A percentile compares a stretch with the other conserved stretches of the same genome.
Conservation (phyloP, 2,113 vertebrate species). For the Recurvirostra avosetta region DNA sequence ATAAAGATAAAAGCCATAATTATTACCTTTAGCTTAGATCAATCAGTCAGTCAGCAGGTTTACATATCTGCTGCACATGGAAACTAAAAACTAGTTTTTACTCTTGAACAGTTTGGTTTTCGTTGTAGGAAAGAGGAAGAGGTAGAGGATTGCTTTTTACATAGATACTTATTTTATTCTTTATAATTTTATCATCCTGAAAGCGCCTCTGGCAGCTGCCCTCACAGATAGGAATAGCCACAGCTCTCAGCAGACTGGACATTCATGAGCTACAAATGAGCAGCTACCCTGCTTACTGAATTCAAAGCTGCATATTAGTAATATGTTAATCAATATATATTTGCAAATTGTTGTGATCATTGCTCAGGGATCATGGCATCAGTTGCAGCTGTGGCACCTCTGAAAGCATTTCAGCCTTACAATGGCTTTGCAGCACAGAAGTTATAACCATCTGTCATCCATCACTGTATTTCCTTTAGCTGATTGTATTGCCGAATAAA, state of each 20-base stretch:
- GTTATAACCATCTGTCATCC: slow-evolving; percentile 20
- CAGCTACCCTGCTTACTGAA: not conserved
- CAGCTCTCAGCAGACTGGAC: not conserved
- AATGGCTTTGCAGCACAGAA: slow-evolving; percentile 32
- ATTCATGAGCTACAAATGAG: not conserved
- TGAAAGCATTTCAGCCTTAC: slow-evolving; percentile 46
- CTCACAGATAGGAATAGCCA: not conserved
- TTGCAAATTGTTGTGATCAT: slow-evolving; percentile 35
- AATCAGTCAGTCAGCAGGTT: not conserved
- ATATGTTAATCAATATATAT: slow-evolving; percentile 19
- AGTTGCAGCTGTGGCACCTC: slow-evolving; percentile 21
- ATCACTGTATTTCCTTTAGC: not conserved
- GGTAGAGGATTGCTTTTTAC: not conserved
- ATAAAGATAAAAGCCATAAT: not conserved
- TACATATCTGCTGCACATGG: not conserved
- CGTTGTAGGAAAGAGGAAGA: not conserved
- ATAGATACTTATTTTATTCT: not conserved
- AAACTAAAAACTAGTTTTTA: not conserved
- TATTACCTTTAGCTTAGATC: slow-evolving; percentile 1
- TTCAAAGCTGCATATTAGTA: slow-evolving; percentile 6
- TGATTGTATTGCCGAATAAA: not conserved
- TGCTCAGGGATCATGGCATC: slow-evolving; percentile 22
- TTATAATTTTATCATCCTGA: not conserved
- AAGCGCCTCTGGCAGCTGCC: not conserved
- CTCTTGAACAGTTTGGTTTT: not conserved